Base-by-base conservation (phyloP, 2,888 invertebrate species). In the Morpho deidamia region DNA sequence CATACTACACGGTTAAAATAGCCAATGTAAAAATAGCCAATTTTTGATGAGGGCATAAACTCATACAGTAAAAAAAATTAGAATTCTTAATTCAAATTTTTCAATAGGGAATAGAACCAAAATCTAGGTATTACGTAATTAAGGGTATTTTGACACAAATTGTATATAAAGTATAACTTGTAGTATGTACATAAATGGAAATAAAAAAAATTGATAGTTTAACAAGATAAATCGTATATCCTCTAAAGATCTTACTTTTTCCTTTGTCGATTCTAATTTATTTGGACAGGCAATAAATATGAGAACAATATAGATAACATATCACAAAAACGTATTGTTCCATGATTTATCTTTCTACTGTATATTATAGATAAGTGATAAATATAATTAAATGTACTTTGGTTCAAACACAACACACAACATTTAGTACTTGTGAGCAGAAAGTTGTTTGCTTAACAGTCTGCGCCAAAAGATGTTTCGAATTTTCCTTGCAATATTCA, bases 301-400 rank as follows among this genome's bases (percentile, higher is more conserved):
- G 42, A 23, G 23, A 23, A 23, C 23, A 23, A 23, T 23, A 48
- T 38, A 47, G 59, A 59, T 59, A 59, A 47, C 53, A 47, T 59
- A 59, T 59, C 57, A 11, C n/a, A 43, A 14, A 37, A 12, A 52
- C 23, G 23, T 23, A 23, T 23, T 23, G 34, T 59, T 38, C 52
- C 55, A 41, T 55, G 51, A 56, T 49, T 59, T 59, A 59, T 59
- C 57, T 52, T 55, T 57, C 43, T 41, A 52, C 44, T 47, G 33
- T 53, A 50, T 49, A 49, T 55, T 59, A 52, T 41, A 57, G 57
- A 59, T 59, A 52, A 59, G 35, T 41, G 38, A 48, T 52, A 39
- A 39, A 11, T 7, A 39, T 11, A 39, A 39, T 39, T 39, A 39
- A 39, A 1, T 39, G 10, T 39, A 11, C 52, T 52, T 45, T 34